Percentiles rank a stretch among this genome's conserved stretches.
These are phyloP conservation scores for Epirrhoe tristata DNA, from an alignment of 2,888 invertebrate genomes.

Conservation along the genomic window DNA sequence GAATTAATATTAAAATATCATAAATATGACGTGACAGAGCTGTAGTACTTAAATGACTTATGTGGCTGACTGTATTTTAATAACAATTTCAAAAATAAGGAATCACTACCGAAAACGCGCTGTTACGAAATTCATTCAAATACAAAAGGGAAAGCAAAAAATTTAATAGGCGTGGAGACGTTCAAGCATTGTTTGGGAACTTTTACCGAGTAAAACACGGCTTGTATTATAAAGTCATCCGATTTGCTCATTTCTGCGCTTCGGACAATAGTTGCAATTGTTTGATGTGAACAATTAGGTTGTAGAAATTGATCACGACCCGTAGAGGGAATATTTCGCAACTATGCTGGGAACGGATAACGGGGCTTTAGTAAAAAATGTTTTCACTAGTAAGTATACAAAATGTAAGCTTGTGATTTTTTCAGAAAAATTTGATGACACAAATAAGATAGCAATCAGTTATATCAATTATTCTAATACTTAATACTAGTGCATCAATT, in stretches of 20 bases:
- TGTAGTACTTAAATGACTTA: no score
- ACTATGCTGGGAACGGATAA: neutral
- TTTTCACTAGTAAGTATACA: neutral
- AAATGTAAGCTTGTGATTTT: neutral
- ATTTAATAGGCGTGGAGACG: constrained; percentile 62
- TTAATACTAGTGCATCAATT: no score
- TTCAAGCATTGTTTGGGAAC: constrained; percentile 69
- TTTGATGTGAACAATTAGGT: constrained; percentile 63
- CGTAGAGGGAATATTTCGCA: constrained; percentile 1
- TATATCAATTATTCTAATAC: no score
- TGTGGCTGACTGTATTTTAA: neutral
- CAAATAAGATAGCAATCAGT: no score
- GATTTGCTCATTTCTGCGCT: constrained; percentile 57
- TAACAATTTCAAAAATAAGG: constrained; percentile 41
- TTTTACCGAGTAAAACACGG: constrained; percentile 69
- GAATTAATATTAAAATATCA: no score
- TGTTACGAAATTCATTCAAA: constrained; percentile 62
- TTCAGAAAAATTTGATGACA: no score
- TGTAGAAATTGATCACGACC: constrained; percentile 60
- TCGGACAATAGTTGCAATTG: constrained; percentile 72
- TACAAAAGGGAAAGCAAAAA: constrained; percentile 75
- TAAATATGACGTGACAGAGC: no score
- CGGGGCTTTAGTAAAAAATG: neutral
- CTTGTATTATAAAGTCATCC: constrained; percentile 64
- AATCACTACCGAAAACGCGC: constrained; percentile 52